Evolutionary conservation across 2,797 vertebrate genomes (phyloP), one percentile per base, ranked within the genome.

Genomic region (Rousettus madagascariensis): DNA sequence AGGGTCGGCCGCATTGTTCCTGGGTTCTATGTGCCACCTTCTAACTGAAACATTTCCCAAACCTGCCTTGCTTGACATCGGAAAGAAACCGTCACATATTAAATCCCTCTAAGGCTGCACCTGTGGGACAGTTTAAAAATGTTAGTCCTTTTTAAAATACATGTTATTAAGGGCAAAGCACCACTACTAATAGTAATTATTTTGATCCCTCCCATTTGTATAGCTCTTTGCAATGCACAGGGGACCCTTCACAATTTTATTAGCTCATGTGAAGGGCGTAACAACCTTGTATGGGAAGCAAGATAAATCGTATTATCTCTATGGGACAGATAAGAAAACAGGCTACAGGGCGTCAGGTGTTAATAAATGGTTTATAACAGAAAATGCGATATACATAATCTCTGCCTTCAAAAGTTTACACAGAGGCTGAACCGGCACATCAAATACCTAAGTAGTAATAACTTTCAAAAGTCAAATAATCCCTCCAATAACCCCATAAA

Each of bases 381-480:
- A 94, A 95, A 87, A 78, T 68, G 28, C 11, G 36, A 75, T 68
- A 53, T 63, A 66, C 30, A 26, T 72, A 66, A 87, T 26, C 55
- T 78, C 84, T 96, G 43, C 71, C 61, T 95, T 95, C 80, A 68
- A 66, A 94, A 86, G 10, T 38, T 86, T 49, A 86, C 53, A 63
- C 12, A 86, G 55, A 59, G 15, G 8, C 36, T 43, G 41, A 90
- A 94, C 20, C 36, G 91, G 84, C 83, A 89, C 57, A 86, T 80
- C 43, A 82, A 91, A 79, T 82, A 78, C 16, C 33, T 36, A 20
- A 91, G n/a, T 57, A 71, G 43, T 49, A 74, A 53, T 87, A 59
- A 83, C 43, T 79, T 90, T 94, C n/a, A 36, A 77, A 96, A 90
- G 22, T 77, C 36, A 95, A 74, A 87, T 22, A 79, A 89, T 71